phyloP scores from a whole-genome alignment of 2,113 vertebrate genomes.

The Notechis scutatus region DNA sequence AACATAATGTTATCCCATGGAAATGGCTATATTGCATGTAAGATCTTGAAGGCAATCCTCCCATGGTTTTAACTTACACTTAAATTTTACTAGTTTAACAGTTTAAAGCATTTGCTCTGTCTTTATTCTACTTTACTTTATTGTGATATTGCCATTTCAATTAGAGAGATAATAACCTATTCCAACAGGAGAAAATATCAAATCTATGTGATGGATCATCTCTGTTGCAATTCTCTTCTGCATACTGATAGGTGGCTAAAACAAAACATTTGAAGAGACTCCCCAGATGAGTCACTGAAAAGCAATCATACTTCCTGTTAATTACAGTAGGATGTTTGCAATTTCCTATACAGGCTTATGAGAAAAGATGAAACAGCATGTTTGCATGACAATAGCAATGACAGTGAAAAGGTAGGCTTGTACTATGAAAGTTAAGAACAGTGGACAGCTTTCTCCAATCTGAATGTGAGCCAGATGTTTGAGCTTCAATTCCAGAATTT shows the following conservation, averaged over 20 bases:
- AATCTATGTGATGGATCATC: neutral
- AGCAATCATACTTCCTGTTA: neutral
- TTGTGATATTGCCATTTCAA: neutral
- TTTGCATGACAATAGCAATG: neutral
- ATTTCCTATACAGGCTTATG: neutral
- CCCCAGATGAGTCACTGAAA: neutral
- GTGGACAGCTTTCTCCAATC: neutral
- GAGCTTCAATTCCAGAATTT: neutral
- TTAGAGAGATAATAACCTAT: neutral
- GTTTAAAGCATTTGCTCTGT: neutral
- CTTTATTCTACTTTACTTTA: neutral
- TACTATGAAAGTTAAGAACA: neutral
- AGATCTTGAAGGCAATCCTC: neutral
- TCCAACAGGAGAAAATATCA: neutral
- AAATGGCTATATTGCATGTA: neutral
- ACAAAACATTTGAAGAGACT: neutral
- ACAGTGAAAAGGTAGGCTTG: neutral
- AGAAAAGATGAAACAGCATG: neutral
- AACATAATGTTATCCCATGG: neutral
- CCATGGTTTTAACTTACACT: neutral
- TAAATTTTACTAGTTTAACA: neutral
- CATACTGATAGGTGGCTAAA: neutral
- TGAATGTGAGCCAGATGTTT: neutral
- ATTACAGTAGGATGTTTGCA: neutral
- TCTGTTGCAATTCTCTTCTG: neutral